Conservation (phyloP, 2,113 vertebrate species). For the Myodes glareolus region DNA sequence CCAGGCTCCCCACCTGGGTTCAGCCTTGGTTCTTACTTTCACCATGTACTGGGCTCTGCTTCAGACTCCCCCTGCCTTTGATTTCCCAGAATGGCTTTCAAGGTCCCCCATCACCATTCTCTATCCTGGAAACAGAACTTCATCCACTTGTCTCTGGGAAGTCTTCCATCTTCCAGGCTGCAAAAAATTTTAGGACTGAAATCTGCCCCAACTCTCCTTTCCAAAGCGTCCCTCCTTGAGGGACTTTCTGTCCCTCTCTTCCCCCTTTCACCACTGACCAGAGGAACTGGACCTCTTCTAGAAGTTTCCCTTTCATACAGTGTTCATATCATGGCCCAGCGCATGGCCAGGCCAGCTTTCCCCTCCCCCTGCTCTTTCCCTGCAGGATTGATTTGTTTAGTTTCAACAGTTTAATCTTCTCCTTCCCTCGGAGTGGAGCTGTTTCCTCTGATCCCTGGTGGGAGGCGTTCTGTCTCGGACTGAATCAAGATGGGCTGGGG, state of each 20-base stretch:
- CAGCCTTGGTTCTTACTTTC: neutral
- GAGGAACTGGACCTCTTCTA: neutral
- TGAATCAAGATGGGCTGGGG: neutral
- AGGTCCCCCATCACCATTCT: neutral
- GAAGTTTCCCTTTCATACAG: neutral
- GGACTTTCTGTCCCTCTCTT: neutral
- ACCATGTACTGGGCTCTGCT: neutral
- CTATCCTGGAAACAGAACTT: neutral
- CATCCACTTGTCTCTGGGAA: too few species aligned
- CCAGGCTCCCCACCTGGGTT: neutral
- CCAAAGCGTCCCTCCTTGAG: neutral
- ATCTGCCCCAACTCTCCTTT: neutral
- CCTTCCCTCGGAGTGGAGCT: slow-evolving; percentile 63
- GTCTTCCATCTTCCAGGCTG: neutral
- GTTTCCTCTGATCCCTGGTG: slow-evolving; percentile 60
- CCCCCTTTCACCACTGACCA: neutral
- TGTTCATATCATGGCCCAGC: neutral
- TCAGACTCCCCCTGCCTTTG: neutral
- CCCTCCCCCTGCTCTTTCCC: neutral
- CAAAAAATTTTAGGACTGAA: neutral
- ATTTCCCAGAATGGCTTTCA: neutral
- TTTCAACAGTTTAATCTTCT: slow-evolving; percentile 74
- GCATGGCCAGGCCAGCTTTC: neutral
- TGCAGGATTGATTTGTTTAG: slow-evolving; percentile 62
- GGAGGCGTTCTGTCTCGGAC: slow-evolving; percentile 63